Base-by-base conservation (phyloP, 30 jellyfish, hydroid and myxozoan genomes). In the Chrysaora quinquecirrha region DNA sequence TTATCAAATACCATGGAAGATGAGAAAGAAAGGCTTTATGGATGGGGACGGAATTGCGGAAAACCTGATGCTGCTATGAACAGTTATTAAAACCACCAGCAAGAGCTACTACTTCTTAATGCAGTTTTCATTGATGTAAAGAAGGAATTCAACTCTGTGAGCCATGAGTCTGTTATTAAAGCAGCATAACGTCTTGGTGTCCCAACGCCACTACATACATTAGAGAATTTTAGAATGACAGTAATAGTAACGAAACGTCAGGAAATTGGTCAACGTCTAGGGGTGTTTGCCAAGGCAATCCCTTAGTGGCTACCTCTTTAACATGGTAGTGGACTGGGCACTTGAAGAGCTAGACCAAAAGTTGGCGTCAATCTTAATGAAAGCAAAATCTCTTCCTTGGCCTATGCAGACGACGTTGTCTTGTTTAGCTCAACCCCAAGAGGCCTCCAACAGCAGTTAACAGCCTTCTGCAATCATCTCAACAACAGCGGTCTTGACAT, bases 171-270 rank as follows among this genome's bases (percentile, higher is more conserved):
- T n/a, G 76, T 64, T n/a, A 25, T 64, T 3, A 22, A 64, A 12
- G 58, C 80, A 28, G 80, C 80, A n/a, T n/a, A n/a, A n/a, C 80
- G 62, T 11, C 34, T 67, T 61, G 80, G 80, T 14, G 54, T 67
- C 23, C 80, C 80, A 1, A 12, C 0, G 22, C 61, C 80, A 16
- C 3, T 67, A 38, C 29, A 6, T 31, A 67, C 80, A 21, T 67
- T 29, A 19, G 25, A 18, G 80, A 67, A 31, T 67, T 31, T 31
- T 67, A 67, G 14, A 34, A 22, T n/a, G 54, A 67, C 23, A 24
- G 50, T 32, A 31, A 30, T 3, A 67, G 16, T 0, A 38, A n/a
- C 21, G 76, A 64, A 28, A 64, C 47, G 16, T 3, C 21, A 2
- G 20, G 9, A 2, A 29, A 22, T 23, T 22, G 27, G 2, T 23